Evolutionary conservation across 2,113 vertebrate species (phyloP).

Genomic region (Ursus arctos): DNA sequence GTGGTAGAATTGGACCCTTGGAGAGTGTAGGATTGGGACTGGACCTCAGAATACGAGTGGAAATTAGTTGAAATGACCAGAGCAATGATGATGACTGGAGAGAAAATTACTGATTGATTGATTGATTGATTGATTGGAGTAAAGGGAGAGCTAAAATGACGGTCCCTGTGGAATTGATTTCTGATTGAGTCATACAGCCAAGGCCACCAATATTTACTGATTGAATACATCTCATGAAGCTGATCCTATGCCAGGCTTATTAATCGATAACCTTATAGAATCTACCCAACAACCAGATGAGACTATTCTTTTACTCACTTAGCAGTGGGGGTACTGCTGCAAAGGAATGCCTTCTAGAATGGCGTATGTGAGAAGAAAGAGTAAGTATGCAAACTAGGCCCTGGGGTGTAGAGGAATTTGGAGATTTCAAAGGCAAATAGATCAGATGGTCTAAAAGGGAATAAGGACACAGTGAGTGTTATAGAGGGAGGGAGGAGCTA

Average conservation of each 20-base stretch:
- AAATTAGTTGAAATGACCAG: not conserved
- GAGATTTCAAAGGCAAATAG: not conserved
- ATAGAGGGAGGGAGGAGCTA: not conserved
- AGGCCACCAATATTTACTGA: not conserved
- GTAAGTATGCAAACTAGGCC: not conserved
- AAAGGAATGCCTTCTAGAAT: not conserved
- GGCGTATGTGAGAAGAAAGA: not conserved
- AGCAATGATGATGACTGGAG: not conserved
- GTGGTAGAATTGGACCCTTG: not conserved
- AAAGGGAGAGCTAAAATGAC: not conserved
- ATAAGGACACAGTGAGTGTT: not conserved
- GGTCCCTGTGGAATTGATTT: not conserved
- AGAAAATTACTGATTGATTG: not conserved
- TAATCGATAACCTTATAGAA: not conserved
- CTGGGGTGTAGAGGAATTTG: not conserved
- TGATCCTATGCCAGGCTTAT: not conserved
- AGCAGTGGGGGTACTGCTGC: not conserved
- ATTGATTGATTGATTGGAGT: not conserved
- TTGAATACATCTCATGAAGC: not conserved
- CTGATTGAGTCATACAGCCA: not conserved
- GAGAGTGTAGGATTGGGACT: not conserved
- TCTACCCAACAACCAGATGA: not conserved
- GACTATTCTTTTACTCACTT: not conserved
- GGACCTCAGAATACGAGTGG: not conserved
- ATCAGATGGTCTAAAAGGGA: not conserved